Base-by-base conservation (phyloP, 2,113 vertebrate species). In the Nothocercus nigrocapillus region DNA sequence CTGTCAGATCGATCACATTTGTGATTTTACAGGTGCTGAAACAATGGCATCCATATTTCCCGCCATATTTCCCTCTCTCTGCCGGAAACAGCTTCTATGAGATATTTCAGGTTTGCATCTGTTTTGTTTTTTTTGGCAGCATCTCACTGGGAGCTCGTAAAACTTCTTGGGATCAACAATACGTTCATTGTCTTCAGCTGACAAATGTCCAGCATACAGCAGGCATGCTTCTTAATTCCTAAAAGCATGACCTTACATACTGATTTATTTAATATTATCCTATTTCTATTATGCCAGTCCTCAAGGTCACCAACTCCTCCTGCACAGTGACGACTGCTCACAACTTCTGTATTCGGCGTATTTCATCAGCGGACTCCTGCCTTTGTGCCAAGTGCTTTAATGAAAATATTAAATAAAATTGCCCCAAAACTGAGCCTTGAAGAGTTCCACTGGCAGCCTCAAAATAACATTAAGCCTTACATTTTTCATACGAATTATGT, bases 321-420 rank as follows among this genome's bases (percentile, higher is more conserved):
- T 72, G 66, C 34, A 20, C 5, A 34, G 34, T 0, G 0, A 78
- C 44, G 51, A 85, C 11, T 42, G 80, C 64, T 88, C 83, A 38
- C 77, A 90, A 61, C 61, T 84, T 86, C 17, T 5, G 3, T 1
- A 34, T 78, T 84, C 82, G 88, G 94, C 80, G 88, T 32, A 67
- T 90, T 94, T 88, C 79, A 90, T 86, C 92, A 92, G 30, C 0
- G 0, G 42, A 61, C 76, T 72, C 28, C 38, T 54, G 73, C 64
- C 81, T 92, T 88, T 56, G 45, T 93, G 95, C 85, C 75, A 84
- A 86, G 83, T 28, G 42, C 54, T 75, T 61, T 88, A 93, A 95
- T 90, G 92, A 84, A 93, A 95, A 88, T 88, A 92, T 92, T 92
- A 90, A 93, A 92, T 92, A 90, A 90, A 38, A 34, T 25, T 56